Base-by-base conservation (phyloP, 2,888 invertebrate species). In the Clanis bilineata region DNA sequence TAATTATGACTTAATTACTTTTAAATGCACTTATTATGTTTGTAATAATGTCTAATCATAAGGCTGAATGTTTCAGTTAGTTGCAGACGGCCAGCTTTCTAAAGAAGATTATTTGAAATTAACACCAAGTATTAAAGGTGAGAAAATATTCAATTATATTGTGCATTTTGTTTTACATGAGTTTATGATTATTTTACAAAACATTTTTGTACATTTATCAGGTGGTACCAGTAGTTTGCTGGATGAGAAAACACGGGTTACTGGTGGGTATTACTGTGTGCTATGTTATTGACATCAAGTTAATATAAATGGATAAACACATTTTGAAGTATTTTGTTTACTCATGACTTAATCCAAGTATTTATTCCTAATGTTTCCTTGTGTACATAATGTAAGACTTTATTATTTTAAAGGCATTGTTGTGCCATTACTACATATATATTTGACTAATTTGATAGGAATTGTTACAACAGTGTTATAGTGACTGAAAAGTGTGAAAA, bases 31-130 rank as follows among this genome's bases (percentile, higher is more conserved):
- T n/a, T n/a, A n/a, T n/a, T n/a, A n/a, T n/a, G n/a, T n/a, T n/a
- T n/a, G n/a, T n/a, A n/a, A n/a, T n/a, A n/a, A 18, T 51, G 18
- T 59, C 59, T 64, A 55, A 65, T 61, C 58, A 60, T 59, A 5
- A 56, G 18, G 21, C 64, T 76, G 56, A 74, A 79, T 80, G 74
- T 91, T 91, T 74, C 90, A 91, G 91, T 84, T 92, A 82, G 85
- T 90, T 56, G 89, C 89, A 64, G 91, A 91, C 65, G 92, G 91
- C 36, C 90, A 88, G 72, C 81, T 92, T 69, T 90, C 90, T 55
- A 79, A 88, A 73, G 86, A 85, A 77, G 91, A 91, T 72, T 91
- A 90, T 71, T 69, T 90, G 65, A 92, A 92, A 68, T 80, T 91
- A 61, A 84, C 90, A 57, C 91, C 91, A 61, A 86, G 84, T 18